Base-by-base conservation (phyloP, 2,888 invertebrate genomes). In the Kryphioiulus occultus region DNA sequence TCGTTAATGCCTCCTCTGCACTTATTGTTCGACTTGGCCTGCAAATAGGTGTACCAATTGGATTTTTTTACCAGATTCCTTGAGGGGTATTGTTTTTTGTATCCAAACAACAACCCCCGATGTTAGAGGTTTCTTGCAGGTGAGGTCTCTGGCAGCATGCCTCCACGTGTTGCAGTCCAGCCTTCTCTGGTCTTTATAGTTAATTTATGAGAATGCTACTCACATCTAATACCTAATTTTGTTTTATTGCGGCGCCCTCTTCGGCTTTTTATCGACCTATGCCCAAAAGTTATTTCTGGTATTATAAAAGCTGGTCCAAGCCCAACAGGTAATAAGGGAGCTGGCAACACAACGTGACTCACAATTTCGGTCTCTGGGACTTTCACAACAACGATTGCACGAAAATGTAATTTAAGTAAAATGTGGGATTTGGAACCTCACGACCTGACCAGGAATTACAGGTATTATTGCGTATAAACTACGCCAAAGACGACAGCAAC, bases 191-290 rank as follows among this genome's bases (percentile, higher is more conserved):
- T 78, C 78, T 78, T 78, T 78, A 78, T 78, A 78, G 78, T 78
- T 78, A 78, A 78, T 78, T 78, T 78, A 78, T 30, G 78, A 26
- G 15, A 78, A 78, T 78, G 78, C 78, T 78, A 78, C 78, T 78
- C 30, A 15, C 78, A 78, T 30, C 78, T 78, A 78, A 78, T 78
- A 78, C 78, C 78, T 78, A 78, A 78, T 78, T 78, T 78, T 78
- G 78, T 78, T 78, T 78, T 78, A 78, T 78, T 78, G 78, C 78
- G 22, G 9, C 68, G 26, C n/a, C 68, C 22, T 26, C 22, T 68
- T 68, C 68, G 22, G 68, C 68, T 22, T 68, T 68, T 68, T 68
- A 78, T 30, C 26, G 15, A 26, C 78, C 26, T 30, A 30, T 30
- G 78, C 30, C 78, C 78, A 15, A 78, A 78, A 78, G 30, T 78